Evolutionary conservation across 2,888 invertebrate species (phyloP).

Genomic region (Chrysolina americana): DNA sequence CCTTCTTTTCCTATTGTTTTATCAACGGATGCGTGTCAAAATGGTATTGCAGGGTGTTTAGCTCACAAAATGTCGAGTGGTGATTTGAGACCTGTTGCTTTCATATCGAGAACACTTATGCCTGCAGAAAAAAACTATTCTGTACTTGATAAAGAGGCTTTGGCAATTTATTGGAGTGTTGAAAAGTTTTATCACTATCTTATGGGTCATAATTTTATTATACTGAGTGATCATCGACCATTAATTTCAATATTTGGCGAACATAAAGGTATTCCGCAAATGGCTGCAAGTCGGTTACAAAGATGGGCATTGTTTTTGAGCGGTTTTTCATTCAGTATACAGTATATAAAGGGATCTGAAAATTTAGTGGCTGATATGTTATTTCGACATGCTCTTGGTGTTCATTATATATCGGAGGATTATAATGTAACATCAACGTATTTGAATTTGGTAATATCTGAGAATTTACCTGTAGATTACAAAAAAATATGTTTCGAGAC

Average conservation of each 20-base stretch:
- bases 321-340: constrained; percentile 17
- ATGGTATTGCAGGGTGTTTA: constrained; percentile 37
- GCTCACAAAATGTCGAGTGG: constrained; percentile 35
- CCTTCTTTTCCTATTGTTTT: constrained; percentile 42
- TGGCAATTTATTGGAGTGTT: constrained; percentile 33
- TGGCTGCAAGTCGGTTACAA: constrained; percentile 35
- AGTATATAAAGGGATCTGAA: constrained; percentile 22
- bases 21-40: constrained; percentile 37
- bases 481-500: constrained; percentile 2
- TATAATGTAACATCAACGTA: background rate
- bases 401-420: background rate
- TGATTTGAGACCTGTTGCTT: constrained; percentile 32
- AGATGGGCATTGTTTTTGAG: constrained; percentile 39
- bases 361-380: background rate
- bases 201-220: constrained; percentile 32
- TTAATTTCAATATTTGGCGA: constrained; percentile 37
- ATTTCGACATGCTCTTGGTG: background rate
- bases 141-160: constrained; percentile 35
- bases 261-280: constrained; percentile 33
- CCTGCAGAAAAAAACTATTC: constrained; percentile 15
- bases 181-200: constrained; percentile 37
- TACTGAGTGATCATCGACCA: constrained; percentile 40
- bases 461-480: background rate
- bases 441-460: constrained; percentile 8
- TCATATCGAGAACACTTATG: constrained; percentile 32